Percentiles rank a stretch among this genome's conserved stretches.
Evolutionary conservation across 30 jellyfish, hydroid and myxozoan genomes (phyloP).

Genomic region (Chironex yamaguchii): DNA sequence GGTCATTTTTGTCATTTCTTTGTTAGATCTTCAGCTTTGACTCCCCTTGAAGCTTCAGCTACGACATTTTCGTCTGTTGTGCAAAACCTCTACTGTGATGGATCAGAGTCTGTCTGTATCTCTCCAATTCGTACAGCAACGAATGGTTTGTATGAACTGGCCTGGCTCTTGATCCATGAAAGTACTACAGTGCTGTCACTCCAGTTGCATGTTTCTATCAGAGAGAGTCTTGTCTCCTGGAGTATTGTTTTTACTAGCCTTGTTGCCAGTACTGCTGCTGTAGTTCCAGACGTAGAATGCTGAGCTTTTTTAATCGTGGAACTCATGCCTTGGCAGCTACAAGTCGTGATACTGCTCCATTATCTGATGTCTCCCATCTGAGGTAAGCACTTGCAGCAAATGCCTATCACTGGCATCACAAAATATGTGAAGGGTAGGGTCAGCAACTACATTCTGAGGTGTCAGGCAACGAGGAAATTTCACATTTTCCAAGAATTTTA

Average conservation of each 20-base stretch:
- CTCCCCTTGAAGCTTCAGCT: slow-evolving; percentile 5
- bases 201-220: background rate
- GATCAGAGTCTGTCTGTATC: slow-evolving; percentile 7
- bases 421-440: no score
- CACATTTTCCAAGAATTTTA: no score
- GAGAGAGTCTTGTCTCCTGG: slow-evolving; percentile 8
- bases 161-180: background rate
- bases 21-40: background rate
- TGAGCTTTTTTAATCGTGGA: slow-evolving; percentile 24
- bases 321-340: slow-evolving; percentile 25
- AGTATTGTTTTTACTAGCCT: slow-evolving; percentile 2
- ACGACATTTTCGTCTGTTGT: background rate
- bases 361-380: slow-evolving; percentile 56
- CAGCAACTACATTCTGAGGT: no score
- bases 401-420: slow-evolving; percentile 61
- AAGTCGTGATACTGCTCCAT: no score
- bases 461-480: no score
- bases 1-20: slow-evolving; percentile 18
- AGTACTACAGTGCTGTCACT: background rate
- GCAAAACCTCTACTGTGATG: slow-evolving; percentile 1
- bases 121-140: slow-evolving; percentile 22
- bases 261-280: slow-evolving; percentile 8
- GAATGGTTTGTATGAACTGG: slow-evolving; percentile 18
- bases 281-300: slow-evolving; percentile 23
- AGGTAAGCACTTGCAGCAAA: slow-evolving; percentile 76